A percentile compares a stretch with the other conserved stretches of the same genome.
phyloP scores from a whole-genome alignment of 1,140 invertebrate genomes.

The Leptopilina boulardi region DNA sequence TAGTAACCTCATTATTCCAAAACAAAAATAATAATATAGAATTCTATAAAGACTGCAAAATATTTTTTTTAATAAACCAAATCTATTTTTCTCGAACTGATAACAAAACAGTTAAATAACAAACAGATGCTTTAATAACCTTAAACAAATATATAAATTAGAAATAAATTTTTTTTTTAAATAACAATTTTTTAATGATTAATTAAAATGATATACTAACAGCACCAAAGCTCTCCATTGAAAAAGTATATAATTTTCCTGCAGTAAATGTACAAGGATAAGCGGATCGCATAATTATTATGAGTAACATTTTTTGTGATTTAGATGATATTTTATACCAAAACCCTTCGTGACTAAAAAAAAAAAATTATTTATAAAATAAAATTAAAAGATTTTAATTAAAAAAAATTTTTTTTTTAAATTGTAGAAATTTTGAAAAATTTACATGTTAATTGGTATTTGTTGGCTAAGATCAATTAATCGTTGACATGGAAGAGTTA shows the following conservation, averaged over 20 bases:
- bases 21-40: too few relatives aligned
- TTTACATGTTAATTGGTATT: neutral
- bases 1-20: too few relatives aligned
- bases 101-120: neutral
- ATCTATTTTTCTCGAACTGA: neutral
- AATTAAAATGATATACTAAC: neutral
- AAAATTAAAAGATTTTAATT: too few relatives aligned
- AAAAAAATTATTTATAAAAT: neutral
- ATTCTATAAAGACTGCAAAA: too few relatives aligned
- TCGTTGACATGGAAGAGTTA: too few relatives aligned
- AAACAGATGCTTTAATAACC: neutral
- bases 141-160: neutral
- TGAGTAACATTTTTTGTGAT: neutral
- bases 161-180: neutral
- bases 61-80: neutral
- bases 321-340: slow-evolving; percentile 1
- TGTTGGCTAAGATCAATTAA: too few relatives aligned
- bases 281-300: neutral
- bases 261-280: slow-evolving; percentile 14
- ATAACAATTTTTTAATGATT: too few relatives aligned
- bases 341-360: neutral
- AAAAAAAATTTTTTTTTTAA: too few relatives aligned
- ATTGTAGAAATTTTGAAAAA: neutral
- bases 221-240: neutral
- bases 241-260: slow-evolving; percentile 8